Percentiles rank a stretch among this genome's conserved stretches.
Conservation (phyloP, 2,797 vertebrate species). For the Lutjanus argentimaculatus region DNA sequence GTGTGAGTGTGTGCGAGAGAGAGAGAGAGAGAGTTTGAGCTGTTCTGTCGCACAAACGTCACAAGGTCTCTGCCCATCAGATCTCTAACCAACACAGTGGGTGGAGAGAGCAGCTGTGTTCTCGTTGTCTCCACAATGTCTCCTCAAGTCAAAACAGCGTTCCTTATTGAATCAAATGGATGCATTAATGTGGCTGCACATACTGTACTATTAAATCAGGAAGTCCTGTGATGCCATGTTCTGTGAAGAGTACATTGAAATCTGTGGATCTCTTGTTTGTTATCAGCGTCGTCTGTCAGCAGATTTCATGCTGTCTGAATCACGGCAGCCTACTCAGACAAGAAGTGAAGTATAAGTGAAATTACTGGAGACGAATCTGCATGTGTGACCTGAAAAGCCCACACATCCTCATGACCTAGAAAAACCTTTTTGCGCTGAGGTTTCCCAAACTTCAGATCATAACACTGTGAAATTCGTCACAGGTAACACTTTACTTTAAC, state of each 20-base stretch:
- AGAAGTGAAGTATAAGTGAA: conserved; percentile 16
- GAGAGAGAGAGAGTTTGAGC: conserved; percentile 36
- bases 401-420: conserved; percentile 31
- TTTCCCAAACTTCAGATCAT: conserved; percentile 9
- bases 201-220: conserved; percentile 52
- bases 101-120: conserved; percentile 32
- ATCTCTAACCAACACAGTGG: conserved; percentile 29
- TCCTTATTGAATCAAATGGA: conserved; percentile 54
- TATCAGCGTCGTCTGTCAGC: conserved; percentile 15
- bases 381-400: conserved; percentile 49
- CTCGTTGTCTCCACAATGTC: conserved; percentile 56
- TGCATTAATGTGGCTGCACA: conserved; percentile 23
- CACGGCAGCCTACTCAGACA: conserved; percentile 35
- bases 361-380: conserved; percentile 37
- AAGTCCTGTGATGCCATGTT: conserved; percentile 52
- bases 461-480: neutral
- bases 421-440: neutral
- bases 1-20: conserved; percentile 23
- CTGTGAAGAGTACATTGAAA: conserved; percentile 1
- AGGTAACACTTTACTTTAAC: neutral
- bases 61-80: conserved; percentile 53
- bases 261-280: neutral
- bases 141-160: conserved; percentile 30
- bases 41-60: conserved; percentile 34
- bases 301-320: conserved; percentile 44